Base-by-base conservation (phyloP, 2,797 vertebrate species). In the Gadopsis bispinosus region DNA sequence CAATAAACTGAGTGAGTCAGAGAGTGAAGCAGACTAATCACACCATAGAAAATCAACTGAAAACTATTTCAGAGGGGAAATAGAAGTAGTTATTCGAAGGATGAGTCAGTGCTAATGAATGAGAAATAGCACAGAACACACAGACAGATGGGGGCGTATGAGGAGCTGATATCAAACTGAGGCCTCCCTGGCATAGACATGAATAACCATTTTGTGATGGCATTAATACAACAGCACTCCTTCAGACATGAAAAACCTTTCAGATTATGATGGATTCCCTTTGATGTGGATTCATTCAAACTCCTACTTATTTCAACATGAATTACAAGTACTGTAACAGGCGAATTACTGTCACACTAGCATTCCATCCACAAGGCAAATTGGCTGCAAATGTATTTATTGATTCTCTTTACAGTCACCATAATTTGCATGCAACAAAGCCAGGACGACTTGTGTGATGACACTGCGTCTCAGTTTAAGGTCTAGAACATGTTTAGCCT, bases 41-140 rank as follows among this genome's bases (percentile, higher is more conserved):
- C 20, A 79, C 88, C 82, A 83, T 62, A 69, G 66, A 77, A 68
- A 80, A 85, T 85, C 29, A 77, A 87, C 14, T 37, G 60, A 81
- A 78, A 89, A 87, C 43, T 74, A 75, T 82, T 81, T 84, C 67
- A 58, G 56, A 76, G 64, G 85, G 81, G 65, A 88, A 87, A 84
- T 70, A 60, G 76, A 84, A 67, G 73, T 87, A 61, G 77, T 90
- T 88, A 89, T 92, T 87, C 86, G 79, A 83, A 68, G 43, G 72
- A 88, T 91, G 89, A 90, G 85, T 91, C 88, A 93, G 70, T 80
- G 62, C 76, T 81, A 78, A 89, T 88, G 85, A 89, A 84, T 86
- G 76, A 81, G 66, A 78, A 89, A 81, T 76, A 83, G 69, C 71
- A 71, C 64, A 78, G 68, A 84, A 83, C 43, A 58, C 79, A 77